Percentiles rank a stretch among this genome's conserved stretches.
Evolutionary conservation across 2,888 invertebrate species (phyloP).

Genomic region (Itoplectis maculator): DNA sequence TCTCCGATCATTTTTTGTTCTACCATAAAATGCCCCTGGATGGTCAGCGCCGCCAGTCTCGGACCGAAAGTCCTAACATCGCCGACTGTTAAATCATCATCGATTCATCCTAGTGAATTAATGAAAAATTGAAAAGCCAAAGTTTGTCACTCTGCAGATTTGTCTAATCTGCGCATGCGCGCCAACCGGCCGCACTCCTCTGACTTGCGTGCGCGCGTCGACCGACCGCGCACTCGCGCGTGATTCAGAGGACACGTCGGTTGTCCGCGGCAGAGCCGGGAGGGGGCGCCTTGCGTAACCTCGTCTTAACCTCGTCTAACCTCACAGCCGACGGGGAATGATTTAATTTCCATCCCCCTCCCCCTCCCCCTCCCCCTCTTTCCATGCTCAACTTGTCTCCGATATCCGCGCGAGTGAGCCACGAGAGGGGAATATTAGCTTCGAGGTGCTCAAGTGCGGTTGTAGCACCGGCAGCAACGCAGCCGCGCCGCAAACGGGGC

Average conservation of each 20-base stretch:
- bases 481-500: slow-evolving; percentile 64
- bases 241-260: slow-evolving; percentile 10
- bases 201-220: too few relatives aligned
- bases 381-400: slow-evolving; percentile 41
- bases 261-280: not conserved
- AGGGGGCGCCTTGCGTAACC: slow-evolving; percentile 37
- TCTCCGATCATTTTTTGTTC: not conserved
- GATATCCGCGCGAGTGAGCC: slow-evolving; percentile 33
- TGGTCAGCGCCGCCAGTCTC: too few relatives aligned
- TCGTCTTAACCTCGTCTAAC: too few relatives aligned
- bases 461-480: not conserved
- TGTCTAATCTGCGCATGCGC: too few relatives aligned
- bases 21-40: too few relatives aligned
- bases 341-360: slow-evolving; percentile 57
- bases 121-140: too few relatives aligned
- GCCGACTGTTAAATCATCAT: too few relatives aligned
- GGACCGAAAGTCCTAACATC: too few relatives aligned
- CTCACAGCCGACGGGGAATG: slow-evolving; percentile 27
- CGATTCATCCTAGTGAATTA: too few relatives aligned
- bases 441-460: not conserved
- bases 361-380: too few relatives aligned
- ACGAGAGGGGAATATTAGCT: slow-evolving; percentile 16
- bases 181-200: too few relatives aligned
- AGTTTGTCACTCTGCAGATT: too few relatives aligned
- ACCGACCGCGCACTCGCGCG: slow-evolving; percentile 3